Evolutionary conservation across 2,888 invertebrate genomes (phyloP).

Genomic region (Venusia cambrica): DNA sequence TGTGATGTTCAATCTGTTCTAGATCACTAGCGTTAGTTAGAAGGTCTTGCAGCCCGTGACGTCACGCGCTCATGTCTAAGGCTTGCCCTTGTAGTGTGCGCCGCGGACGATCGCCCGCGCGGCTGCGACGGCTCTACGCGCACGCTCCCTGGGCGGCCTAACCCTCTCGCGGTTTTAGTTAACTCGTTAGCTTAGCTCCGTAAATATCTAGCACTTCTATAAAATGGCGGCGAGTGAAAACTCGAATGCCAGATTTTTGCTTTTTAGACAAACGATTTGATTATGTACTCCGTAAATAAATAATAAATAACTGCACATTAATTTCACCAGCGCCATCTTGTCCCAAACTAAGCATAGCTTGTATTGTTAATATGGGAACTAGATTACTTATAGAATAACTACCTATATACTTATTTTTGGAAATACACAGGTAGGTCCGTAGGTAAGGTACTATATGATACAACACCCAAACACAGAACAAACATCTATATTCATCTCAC

Average conservation of each 20-base stretch:
- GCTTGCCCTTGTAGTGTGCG: conserved; percentile 75
- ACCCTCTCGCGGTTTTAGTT: conserved; percentile 73
- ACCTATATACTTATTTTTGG: too few species aligned
- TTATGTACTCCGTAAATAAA: too few species aligned
- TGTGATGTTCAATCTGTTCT: conserved; percentile 82
- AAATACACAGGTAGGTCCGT: too few species aligned
- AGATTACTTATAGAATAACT: too few species aligned
- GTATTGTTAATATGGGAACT: too few species aligned
- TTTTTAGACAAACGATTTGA: too few species aligned
- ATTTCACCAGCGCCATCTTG: too few species aligned
- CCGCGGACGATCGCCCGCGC: conserved; percentile 83
- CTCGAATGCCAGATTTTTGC: conserved; percentile 73
- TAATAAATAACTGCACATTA: too few species aligned
- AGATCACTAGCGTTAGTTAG: conserved; percentile 83
- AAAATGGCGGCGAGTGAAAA: conserved; percentile 79
- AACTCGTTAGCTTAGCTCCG: conserved; percentile 85
- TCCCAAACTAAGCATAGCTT: too few species aligned
- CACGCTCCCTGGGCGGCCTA: conserved; percentile 77
- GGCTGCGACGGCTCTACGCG: conserved; percentile 82
- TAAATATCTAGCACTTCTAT: conserved; percentile 82
- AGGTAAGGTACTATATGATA: too few species aligned
- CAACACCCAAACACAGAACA: too few species aligned
- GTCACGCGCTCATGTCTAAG: conserved; percentile 83
- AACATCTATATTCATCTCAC: too few species aligned
- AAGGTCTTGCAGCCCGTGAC: conserved; percentile 84